phyloP scores from a whole-genome alignment of 2,113 vertebrate species.

The Halichoeres trimaculatus region DNA sequence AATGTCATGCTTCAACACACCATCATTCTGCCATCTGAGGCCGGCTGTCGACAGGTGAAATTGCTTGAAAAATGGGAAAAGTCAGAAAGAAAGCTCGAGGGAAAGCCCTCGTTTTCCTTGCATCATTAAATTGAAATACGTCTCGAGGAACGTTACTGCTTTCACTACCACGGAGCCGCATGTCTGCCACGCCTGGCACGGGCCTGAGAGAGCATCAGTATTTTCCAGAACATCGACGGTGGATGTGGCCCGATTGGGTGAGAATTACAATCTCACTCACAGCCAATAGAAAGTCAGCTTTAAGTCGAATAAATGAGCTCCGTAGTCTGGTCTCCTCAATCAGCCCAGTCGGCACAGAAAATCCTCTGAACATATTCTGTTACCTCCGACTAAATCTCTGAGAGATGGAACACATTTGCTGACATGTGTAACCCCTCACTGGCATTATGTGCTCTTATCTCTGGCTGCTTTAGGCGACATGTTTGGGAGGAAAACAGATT shows the following conservation, averaged over 20 bases:
- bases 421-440: conserved; percentile 73
- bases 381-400: conserved; percentile 68
- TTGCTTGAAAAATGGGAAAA: conserved; percentile 64
- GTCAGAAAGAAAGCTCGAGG: conserved; percentile 52
- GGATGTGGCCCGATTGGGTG: conserved; percentile 44
- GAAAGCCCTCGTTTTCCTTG: conserved; percentile 56
- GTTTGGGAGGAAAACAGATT: conserved; percentile 48
- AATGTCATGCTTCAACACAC: conserved; percentile 47
- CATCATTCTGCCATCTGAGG: conserved; percentile 43
- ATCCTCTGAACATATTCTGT: conserved; percentile 70
- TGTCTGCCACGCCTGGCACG: conserved; percentile 49
- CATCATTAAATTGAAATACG: conserved; percentile 73
- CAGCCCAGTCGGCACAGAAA: conserved; percentile 51
- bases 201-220: conserved; percentile 30
- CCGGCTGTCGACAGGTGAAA: conserved; percentile 72
- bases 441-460: conserved; percentile 57
- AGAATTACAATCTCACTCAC: conserved; percentile 54
- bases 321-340: conserved; percentile 47
- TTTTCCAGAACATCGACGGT: conserved; percentile 61
- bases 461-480: conserved; percentile 52
- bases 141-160: conserved; percentile 49
- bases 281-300: conserved; percentile 54
- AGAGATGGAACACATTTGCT: conserved; percentile 74
- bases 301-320: conserved; percentile 54
- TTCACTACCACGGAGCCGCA: conserved; percentile 42